Evolutionary conservation across 2,888 invertebrate genomes (phyloP), one percentile per base, ranked within the genome.

Genomic region (Tetragnatha montana): DNA sequence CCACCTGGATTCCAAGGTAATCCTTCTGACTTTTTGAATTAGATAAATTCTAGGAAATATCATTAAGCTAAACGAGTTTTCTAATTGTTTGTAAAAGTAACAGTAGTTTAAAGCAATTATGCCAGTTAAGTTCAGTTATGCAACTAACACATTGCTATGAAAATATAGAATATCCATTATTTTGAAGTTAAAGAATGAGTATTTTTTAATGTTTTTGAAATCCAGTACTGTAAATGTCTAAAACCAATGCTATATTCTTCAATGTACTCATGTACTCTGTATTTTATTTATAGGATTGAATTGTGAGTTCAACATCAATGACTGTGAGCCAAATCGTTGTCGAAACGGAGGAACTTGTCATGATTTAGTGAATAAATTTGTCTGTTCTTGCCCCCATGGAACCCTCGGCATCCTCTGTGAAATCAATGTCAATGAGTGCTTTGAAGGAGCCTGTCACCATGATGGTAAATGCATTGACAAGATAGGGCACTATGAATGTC

Each of bases 241-340:
- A n/a, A n/a, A 35, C 35, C 35, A 35, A 35, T 35, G 1, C 35
- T n/a, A 35, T 35, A 10, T 19, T 73, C 71, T 74, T 99, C 98
- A 19, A 68, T 35, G 47, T 35, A n/a, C 10, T 70, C 35, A 19
- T 81, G n/a, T 50, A 51, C 10, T 17, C 2, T 50, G 51, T 49
- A 51, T 60, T 76, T 81, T 19, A n/a, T 99, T 97, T 94, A 92
- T 92, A 2, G 95, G 99, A 0, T 97, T 97, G 0, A 95, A 98
- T 71, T 99, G 99, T 94, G 98, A 99, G 94, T 97, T 97, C 92
- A 98, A 99, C 94, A 97, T 98, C 92, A 98, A 99, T 94, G 98
- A 99, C 93, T 99, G 97, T 94, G 97, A 97, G 93, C 97, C 97
- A 14, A 97, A 97, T 93, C 99, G 99, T 0, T 99, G 99, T 93